Conservation (phyloP, 2,888 invertebrate species). For the Lasioglossum villosulum region DNA sequence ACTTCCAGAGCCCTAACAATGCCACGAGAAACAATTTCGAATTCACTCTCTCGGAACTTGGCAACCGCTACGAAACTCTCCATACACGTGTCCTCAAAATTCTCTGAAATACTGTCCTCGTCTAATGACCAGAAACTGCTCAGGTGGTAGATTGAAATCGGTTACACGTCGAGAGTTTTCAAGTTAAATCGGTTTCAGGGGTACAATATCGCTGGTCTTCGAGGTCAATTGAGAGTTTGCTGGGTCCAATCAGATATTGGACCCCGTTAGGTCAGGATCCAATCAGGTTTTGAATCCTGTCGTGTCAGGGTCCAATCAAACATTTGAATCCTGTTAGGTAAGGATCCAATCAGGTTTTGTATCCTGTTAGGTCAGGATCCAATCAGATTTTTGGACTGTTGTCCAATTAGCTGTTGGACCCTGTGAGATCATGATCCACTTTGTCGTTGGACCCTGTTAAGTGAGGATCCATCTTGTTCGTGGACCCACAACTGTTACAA, state of each 20-base stretch:
- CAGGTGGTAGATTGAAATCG: neutral
- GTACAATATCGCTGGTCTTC: neutral
- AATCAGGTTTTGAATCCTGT: no score
- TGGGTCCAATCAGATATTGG: neutral
- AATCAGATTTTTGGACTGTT: no score
- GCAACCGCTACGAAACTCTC: neutral
- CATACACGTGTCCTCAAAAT: neutral
- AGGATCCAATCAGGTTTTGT: no score
- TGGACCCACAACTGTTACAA: no score
- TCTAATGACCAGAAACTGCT: neutral
- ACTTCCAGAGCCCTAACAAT: neutral
- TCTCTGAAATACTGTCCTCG: neutral
- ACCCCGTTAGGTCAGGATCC: no score
- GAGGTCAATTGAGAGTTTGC: neutral
- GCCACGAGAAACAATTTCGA: neutral
- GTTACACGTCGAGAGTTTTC: neutral
- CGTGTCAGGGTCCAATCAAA: neutral
- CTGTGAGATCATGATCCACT: no score
- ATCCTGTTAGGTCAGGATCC: no score
- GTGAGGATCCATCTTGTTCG: no score
- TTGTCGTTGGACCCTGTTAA: neutral
- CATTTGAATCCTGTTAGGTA: no score
- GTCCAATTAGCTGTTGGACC: no score
- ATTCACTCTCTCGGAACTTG: slow-evolving; percentile 27
- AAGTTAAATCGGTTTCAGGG: neutral